Conservation (phyloP, 2,797 vertebrate genomes). For the Notamacropus eugenii region DNA sequence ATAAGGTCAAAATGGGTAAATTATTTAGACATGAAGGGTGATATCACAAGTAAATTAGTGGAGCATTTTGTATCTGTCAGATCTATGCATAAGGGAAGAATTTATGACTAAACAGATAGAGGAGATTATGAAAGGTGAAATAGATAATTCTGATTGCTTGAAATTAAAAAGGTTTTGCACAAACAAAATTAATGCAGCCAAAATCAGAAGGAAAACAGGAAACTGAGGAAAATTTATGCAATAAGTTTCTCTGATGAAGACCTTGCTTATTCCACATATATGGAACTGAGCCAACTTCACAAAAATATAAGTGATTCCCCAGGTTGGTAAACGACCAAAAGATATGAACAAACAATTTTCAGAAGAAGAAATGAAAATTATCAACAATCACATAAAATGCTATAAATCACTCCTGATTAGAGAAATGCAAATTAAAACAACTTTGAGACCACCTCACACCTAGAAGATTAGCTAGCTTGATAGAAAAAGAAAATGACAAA, state of each 20-base stretch:
- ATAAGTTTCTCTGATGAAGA: background rate
- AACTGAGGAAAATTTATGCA: background rate
- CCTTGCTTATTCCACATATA: background rate
- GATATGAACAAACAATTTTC: background rate
- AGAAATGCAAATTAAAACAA: background rate
- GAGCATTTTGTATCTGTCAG: background rate
- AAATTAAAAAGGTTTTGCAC: background rate
- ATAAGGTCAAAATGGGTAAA: background rate
- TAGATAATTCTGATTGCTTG: background rate
- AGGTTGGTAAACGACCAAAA: background rate
- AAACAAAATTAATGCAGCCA: background rate
- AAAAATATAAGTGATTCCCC: background rate
- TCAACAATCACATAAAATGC: background rate
- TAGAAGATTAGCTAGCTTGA: too few species aligned
- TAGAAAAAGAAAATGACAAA: too few species aligned
- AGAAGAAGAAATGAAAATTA: background rate
- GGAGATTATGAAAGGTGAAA: background rate
- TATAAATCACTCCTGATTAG: background rate
- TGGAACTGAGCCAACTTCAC: background rate
- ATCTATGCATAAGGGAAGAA: background rate
- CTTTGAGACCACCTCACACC: too few species aligned
- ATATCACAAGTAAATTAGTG: background rate
- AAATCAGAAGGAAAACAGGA: background rate
- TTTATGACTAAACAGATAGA: background rate
- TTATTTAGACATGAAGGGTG: background rate